phyloP scores from a whole-genome alignment of 2,888 invertebrate species.

The Deilephila porcellus region DNA sequence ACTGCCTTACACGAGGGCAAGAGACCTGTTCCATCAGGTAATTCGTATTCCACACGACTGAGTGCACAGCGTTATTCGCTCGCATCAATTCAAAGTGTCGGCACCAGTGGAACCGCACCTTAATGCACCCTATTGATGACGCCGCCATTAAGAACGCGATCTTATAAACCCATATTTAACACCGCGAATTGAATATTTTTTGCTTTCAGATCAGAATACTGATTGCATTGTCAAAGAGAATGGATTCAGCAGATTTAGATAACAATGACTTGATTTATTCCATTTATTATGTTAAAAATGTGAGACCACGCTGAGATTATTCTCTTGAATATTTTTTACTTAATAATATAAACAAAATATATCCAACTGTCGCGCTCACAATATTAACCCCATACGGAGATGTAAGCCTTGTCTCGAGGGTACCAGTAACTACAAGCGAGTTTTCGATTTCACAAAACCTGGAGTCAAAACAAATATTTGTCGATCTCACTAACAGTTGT shows the following conservation, averaged over 20 bases:
- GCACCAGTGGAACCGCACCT: neutral
- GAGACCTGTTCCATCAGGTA: neutral
- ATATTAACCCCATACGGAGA: no score
- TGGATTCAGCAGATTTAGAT: neutral
- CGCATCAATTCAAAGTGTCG: neutral
- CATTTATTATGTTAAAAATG: neutral
- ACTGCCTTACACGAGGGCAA: no score
- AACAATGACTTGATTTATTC: neutral
- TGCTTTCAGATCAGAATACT: neutral
- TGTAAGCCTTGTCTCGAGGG: no score
- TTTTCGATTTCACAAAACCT: no score
- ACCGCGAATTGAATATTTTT: neutral
- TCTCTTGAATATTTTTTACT: neutral
- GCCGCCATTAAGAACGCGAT: neutral
- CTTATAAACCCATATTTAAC: neutral
- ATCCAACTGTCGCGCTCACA: no score
- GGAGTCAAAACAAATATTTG: no score
- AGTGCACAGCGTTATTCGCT: neutral
- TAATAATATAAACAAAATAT: neutral
- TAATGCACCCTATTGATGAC: slow-evolving; percentile 8
- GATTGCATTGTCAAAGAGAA: neutral
- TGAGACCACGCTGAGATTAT: neutral
- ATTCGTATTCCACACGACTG: neutral
- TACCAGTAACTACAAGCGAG: no score
- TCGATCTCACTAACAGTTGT: no score